Conservation (phyloP, 35 echinoderm and acorn worm genomes). For the Strongylocentrotus purpuratus region DNA sequence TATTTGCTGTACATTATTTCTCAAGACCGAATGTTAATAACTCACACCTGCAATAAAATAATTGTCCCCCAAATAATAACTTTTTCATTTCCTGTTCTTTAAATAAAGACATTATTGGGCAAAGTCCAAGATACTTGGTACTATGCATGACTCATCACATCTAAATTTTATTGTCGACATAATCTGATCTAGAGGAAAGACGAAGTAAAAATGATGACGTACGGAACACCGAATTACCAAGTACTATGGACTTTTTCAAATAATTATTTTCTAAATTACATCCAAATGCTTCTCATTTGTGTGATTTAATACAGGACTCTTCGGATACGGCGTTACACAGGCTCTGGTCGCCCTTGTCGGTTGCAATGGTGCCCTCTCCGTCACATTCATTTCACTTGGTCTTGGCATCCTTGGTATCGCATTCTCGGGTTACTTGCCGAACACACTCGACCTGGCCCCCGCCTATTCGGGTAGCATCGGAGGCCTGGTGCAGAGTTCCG, state of each 20-base stretch:
- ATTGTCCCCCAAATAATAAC: too few relatives aligned
- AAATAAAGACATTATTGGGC: not conserved
- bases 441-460: slow-evolving; percentile 28
- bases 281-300: not conserved
- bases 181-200: too few relatives aligned
- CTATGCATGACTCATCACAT: too few relatives aligned
- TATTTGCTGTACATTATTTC: too few relatives aligned
- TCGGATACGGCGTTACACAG: not conserved
- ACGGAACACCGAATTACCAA: not conserved
- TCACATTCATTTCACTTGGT: slow-evolving; percentile 25
- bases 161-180: too few relatives aligned
- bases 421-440: slow-evolving; percentile 24
- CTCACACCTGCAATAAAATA: too few relatives aligned
- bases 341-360: slow-evolving; percentile 9
- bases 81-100: too few relatives aligned
- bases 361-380: slow-evolving; percentile 38
- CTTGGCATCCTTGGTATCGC: not conserved
- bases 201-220: not conserved
- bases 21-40: too few relatives aligned
- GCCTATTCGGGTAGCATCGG: slow-evolving; percentile 39
- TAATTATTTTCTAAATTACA: not conserved
- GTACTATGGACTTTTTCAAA: not conserved
- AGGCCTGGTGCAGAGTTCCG: slow-evolving; percentile 19
- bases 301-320: not conserved
- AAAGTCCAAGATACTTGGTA: not conserved